Percentiles rank a stretch among this genome's conserved stretches.
These are phyloP conservation scores for Kryptolebias marmoratus DNA, from an alignment of 2,113 vertebrate genomes.

Conservation along the genomic window DNA sequence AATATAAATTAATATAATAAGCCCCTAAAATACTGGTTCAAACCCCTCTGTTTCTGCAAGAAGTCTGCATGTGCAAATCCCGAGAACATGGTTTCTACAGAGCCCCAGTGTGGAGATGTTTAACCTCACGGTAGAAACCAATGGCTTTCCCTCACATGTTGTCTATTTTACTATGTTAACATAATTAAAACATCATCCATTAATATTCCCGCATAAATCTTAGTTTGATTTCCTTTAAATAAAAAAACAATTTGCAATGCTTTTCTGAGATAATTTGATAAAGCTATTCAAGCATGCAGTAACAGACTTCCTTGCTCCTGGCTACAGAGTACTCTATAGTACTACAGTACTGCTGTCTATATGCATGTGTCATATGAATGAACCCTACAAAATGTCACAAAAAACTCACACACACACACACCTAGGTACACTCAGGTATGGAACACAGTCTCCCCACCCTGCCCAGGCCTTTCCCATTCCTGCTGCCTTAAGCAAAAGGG, in stretches of 20 bases:
- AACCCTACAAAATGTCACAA: slow-evolving; percentile 36
- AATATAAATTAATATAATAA: not conserved
- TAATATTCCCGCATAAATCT: slow-evolving; percentile 10
- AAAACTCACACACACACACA: slow-evolving; percentile 33
- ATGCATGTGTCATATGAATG: slow-evolving; percentile 64
- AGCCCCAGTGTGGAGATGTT: slow-evolving; percentile 42
- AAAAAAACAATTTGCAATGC: slow-evolving; percentile 8
- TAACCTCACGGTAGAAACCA: slow-evolving; percentile 64
- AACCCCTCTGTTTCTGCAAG: slow-evolving; percentile 27
- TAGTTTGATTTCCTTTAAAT: slow-evolving; percentile 34
- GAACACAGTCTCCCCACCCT: slow-evolving; percentile 49
- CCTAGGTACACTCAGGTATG: slow-evolving; percentile 37
- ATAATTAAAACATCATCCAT: slow-evolving; percentile 18
- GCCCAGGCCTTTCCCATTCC: slow-evolving; percentile 46
- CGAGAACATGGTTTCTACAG: slow-evolving; percentile 65
- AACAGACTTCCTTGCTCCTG: slow-evolving; percentile 38
- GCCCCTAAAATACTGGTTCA: slow-evolving; percentile 8
- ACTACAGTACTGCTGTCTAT: slow-evolving; percentile 45
- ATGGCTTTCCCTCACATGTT: slow-evolving; percentile 46
- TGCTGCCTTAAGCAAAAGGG: slow-evolving; percentile 48
- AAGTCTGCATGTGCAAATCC: slow-evolving; percentile 67
- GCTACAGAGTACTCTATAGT: slow-evolving; percentile 40
- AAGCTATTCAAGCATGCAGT: slow-evolving; percentile 61
- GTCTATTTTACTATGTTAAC: slow-evolving; percentile 24
- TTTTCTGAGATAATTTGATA: slow-evolving; percentile 27